Evolutionary conservation across 2,888 invertebrate genomes (phyloP), one percentile per base, ranked within the genome.

Genomic region (Lithophane socia): DNA sequence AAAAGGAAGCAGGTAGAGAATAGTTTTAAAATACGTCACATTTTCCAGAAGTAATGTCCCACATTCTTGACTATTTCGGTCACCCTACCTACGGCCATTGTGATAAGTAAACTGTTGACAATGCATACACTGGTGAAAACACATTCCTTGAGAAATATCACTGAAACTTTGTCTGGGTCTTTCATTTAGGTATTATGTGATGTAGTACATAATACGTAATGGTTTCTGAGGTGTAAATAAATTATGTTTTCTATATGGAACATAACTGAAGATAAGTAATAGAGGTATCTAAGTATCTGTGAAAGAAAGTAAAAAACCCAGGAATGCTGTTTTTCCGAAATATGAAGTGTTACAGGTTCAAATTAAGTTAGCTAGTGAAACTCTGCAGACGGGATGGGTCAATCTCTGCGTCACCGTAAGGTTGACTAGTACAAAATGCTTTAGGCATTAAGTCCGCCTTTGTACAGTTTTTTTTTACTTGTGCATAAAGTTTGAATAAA

Each of bases 31-130:
- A 44, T 10, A 44, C 47, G 52, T 18, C 52, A 5, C 18, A 2
- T 16, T 4, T 44, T 49, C 21, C 9, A 56, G 29, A 60, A 60
- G 1, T 16, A 3, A 60, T 60, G 8, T 60, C 29, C 29, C 18
- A 10, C n/a, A 54, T 37, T 16, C 0, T 16, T 7, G 0, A 21
- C 0, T 1, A 16, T n/a, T 52, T 44, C 21, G 56, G 61, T 54
- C 49, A 72, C 74, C 64, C 29, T 79, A 69, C 8, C 5, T 13
- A 60, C 54, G 9, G 29, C 16, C 24, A 52, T 29, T 49, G n/a
- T n/a, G 79, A 65, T 72, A 47, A 44, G 56, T 72, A 83, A 83
- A 83, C 73, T 79, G 84, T 84, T 84, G 82, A 82, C 82, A 75
- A 75, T 84, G 82, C 84, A 72, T 21, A 79, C 68, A 65, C n/a